phyloP scores from a whole-genome alignment of 2,113 vertebrate species.

The Anthoscopus minutus region DNA sequence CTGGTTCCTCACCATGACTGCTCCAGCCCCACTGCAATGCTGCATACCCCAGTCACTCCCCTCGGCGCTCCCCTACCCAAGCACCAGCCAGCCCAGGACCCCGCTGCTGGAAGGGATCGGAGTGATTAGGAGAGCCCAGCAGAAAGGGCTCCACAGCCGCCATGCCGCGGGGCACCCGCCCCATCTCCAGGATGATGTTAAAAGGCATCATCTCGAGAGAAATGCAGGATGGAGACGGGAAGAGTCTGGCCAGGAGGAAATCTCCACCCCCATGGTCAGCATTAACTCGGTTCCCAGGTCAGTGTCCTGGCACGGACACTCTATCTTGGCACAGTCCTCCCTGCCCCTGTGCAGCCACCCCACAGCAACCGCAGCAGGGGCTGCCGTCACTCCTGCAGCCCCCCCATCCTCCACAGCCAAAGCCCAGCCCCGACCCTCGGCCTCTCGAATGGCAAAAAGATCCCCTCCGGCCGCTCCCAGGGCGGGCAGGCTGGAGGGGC shows the following conservation, averaged over 20 bases:
- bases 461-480: background rate
- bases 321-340: background rate
- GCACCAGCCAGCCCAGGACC: background rate
- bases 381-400: background rate
- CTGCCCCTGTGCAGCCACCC: background rate
- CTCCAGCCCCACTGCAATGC: background rate
- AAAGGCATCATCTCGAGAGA: background rate
- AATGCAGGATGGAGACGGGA: background rate
- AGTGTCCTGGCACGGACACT: background rate
- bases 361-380: background rate
- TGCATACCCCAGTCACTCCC: background rate
- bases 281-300: background rate
- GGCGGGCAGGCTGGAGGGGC: background rate
- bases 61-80: fast-evolving
- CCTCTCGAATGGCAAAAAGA: background rate
- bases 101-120: background rate
- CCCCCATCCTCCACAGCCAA: background rate
- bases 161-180: background rate
- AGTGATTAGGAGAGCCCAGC: background rate
- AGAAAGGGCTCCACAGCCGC: background rate
- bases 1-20: fast-evolving
- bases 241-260: background rate
- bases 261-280: background rate
- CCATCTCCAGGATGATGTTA: background rate
- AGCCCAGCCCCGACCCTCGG: background rate